phyloP scores from a whole-genome alignment of 2,888 invertebrate genomes.

The Caenorhabditis sp. region DNA sequence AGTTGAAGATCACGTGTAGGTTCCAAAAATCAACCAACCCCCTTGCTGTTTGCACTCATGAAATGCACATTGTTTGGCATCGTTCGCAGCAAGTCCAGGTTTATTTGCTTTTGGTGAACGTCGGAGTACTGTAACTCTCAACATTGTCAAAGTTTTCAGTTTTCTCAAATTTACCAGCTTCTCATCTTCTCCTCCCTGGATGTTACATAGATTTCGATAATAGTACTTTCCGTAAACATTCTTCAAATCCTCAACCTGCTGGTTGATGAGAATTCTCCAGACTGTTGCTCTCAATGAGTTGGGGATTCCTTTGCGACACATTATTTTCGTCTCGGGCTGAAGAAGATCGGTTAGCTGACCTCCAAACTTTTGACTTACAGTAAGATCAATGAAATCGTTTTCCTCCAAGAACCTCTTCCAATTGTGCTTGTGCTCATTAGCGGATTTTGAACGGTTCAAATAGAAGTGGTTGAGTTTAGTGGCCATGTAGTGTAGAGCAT shows the following conservation, averaged over 20 bases:
- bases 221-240: conserved; percentile 85
- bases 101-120: conserved; percentile 45
- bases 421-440: conserved; percentile 83
- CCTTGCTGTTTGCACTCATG: conserved; percentile 84
- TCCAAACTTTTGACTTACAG: conserved; percentile 28
- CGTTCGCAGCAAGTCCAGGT: conserved; percentile 85
- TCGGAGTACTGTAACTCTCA: conserved; percentile 32
- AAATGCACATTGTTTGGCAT: conserved; percentile 86
- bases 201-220: conserved; percentile 84
- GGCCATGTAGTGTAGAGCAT: conserved; percentile 85
- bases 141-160: background rate
- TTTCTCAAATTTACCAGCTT: conserved; percentile 84
- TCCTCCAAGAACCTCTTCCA: conserved; percentile 84
- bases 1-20: conserved; percentile 4
- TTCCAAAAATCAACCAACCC: conserved; percentile 83
- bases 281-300: conserved; percentile 84
- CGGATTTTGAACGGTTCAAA: conserved; percentile 77
- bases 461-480: conserved; percentile 83
- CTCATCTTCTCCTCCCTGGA: conserved; percentile 83
- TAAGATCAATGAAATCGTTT: conserved; percentile 67
- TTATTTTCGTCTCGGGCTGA: conserved; percentile 84
- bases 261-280: conserved; percentile 84
- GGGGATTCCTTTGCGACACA: conserved; percentile 85
- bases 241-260: conserved; percentile 84
- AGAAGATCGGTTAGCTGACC: conserved; percentile 39